Conservation (phyloP, 2,888 invertebrate genomes). For the Slavum lentiscoides region DNA sequence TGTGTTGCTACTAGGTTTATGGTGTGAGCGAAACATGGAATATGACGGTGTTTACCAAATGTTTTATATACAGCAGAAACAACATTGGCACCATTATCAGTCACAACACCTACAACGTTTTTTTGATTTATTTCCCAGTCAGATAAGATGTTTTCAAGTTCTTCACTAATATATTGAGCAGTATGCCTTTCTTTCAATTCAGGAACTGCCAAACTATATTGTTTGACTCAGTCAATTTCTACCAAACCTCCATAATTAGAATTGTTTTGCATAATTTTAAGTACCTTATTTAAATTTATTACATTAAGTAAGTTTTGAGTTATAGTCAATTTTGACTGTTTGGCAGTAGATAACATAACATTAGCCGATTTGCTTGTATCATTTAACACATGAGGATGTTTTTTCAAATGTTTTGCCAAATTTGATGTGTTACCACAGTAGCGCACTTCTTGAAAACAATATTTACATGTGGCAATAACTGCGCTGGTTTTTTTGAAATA, state of each 20-base stretch:
- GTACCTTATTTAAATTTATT: no score
- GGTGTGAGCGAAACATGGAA: constrained; percentile 59
- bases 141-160: constrained; percentile 56
- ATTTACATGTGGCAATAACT: no score
- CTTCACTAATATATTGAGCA: constrained; percentile 58
- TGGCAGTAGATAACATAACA: not conserved
- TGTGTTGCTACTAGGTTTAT: constrained; percentile 58
- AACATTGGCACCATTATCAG: constrained; percentile 57
- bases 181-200: constrained; percentile 58
- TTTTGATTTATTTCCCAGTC: constrained; percentile 57
- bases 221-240: no score
- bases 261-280: no score
- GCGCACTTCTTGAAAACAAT: no score
- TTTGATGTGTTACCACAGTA: no score
- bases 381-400: no score
- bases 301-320: constrained; percentile 55
- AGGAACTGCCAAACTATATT: constrained; percentile 56
- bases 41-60: constrained; percentile 58
- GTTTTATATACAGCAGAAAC: constrained; percentile 58
- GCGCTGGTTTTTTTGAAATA: no score
- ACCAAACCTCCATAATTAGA: no score
- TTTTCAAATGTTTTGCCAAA: no score
- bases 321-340: constrained; percentile 55
- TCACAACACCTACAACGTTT: constrained; percentile 57
- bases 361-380: no score